A percentile compares a stretch with the other conserved stretches of the same genome.
Evolutionary conservation across 2,113 vertebrate genomes (phyloP).

Genomic region (Ia io): DNA sequence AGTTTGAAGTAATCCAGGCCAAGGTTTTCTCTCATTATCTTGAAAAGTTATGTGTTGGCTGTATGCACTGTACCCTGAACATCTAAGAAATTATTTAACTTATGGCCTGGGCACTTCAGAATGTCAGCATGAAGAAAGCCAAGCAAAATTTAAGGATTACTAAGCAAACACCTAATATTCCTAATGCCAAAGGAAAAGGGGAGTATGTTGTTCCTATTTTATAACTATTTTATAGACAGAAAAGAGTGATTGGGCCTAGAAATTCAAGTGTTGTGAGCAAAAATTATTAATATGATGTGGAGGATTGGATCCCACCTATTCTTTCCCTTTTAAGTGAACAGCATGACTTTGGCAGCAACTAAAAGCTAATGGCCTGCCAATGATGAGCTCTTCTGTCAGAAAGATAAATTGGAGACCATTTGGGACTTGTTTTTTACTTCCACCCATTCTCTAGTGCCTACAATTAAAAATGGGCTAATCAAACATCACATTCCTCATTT

Average conservation of each 20-base stretch:
- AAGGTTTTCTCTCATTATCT: constrained; percentile 43
- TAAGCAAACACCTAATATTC: constrained; percentile 27
- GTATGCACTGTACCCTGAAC: constrained; percentile 18
- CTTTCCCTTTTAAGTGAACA: neutral
- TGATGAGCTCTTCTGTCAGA: constrained; percentile 26
- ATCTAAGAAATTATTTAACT: constrained; percentile 64
- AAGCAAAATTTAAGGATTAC: constrained; percentile 57
- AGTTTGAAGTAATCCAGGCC: constrained; percentile 36
- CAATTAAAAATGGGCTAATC: constrained; percentile 24
- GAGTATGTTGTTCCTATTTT: neutral
- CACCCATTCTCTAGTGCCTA: neutral
- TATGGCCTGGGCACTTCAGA: constrained; percentile 32
- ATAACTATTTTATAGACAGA: constrained; percentile 1
- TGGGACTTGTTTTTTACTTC: constrained; percentile 32
- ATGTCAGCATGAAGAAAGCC: neutral
- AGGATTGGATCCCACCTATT: neutral
- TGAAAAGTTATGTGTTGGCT: constrained; percentile 10
- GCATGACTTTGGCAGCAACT: constrained; percentile 15
- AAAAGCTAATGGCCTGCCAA: constrained; percentile 36
- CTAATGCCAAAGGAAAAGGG: constrained; percentile 4
- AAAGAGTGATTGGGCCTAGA: neutral
- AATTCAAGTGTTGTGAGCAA: constrained; percentile 28
- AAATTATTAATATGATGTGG: constrained; percentile 7
- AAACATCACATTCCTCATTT: constrained; percentile 3
- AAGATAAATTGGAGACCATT: constrained; percentile 36